phyloP scores from a whole-genome alignment of 2,888 invertebrate species.

The Rhingia rostrata region DNA sequence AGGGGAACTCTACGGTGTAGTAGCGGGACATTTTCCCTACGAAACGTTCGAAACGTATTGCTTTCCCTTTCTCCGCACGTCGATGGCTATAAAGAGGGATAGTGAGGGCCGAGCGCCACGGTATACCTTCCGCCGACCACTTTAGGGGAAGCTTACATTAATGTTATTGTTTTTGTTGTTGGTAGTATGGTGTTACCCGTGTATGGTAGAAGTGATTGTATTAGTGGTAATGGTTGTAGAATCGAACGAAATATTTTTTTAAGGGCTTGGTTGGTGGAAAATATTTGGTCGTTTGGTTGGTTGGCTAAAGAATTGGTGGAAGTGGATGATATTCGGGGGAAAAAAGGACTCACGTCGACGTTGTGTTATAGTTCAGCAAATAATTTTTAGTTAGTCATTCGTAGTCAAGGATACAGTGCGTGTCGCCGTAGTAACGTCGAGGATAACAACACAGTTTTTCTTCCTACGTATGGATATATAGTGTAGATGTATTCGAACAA shows the following conservation, averaged over 20 bases:
- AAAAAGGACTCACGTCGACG: conserved; percentile 71
- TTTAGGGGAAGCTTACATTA: conserved; percentile 69
- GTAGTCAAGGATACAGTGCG: conserved; percentile 83
- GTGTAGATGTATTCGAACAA: conserved; percentile 29
- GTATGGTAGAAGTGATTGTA: conserved; percentile 60
- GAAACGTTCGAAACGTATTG: conserved; percentile 15
- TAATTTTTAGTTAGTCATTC: conserved; percentile 83
- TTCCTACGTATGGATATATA: conserved; percentile 23
- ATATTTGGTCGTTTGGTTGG: conserved; percentile 69
- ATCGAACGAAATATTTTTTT: conserved; percentile 68
- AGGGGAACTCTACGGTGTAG: conserved; percentile 52
- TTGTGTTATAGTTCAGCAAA: conserved; percentile 79
- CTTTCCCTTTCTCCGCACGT: conserved; percentile 39
- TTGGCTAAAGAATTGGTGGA: conserved; percentile 65
- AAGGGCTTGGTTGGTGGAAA: conserved; percentile 74
- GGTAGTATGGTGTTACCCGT: conserved; percentile 25
- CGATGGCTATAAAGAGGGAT: conserved; percentile 1
- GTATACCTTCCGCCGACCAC: conserved; percentile 55
- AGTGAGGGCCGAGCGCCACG: conserved; percentile 46
- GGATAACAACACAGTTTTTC: conserved; percentile 65
- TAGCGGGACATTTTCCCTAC: conserved; percentile 58
- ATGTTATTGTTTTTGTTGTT: conserved; percentile 16
- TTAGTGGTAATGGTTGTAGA: conserved; percentile 66
- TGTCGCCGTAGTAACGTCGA: conserved; percentile 76
- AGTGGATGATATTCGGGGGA: conserved; percentile 67